These are phyloP conservation scores for Nomada goodeniana DNA, from an alignment of 2,888 invertebrate species.

Conservation along the genomic window DNA sequence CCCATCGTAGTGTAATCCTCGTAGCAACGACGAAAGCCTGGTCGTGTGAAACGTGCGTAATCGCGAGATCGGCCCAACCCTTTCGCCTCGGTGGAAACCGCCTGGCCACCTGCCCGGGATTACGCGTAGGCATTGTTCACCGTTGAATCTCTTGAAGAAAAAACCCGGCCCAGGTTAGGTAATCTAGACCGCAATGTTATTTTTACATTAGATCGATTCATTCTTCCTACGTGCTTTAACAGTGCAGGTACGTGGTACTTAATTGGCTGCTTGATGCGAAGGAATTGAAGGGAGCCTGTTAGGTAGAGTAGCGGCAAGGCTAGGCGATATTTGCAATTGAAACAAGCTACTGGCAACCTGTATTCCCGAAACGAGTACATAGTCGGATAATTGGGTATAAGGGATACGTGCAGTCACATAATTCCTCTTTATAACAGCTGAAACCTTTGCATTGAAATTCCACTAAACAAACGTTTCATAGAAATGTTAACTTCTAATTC, in stretches of 20 bases:
- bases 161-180: slow-evolving; percentile 19
- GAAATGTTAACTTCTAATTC: too few species aligned
- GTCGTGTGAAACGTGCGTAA: slow-evolving; percentile 67
- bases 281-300: too few species aligned
- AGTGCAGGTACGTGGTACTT: background rate
- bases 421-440: too few species aligned
- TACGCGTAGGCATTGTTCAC: slow-evolving; percentile 63
- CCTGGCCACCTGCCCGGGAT: slow-evolving; percentile 68
- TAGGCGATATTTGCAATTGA: too few species aligned
- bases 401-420: too few species aligned
- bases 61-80: slow-evolving; percentile 72
- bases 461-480: too few species aligned
- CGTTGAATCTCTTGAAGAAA: slow-evolving; percentile 37
- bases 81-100: slow-evolving; percentile 60
- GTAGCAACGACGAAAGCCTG: slow-evolving; percentile 33
- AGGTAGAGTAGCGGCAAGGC: too few species aligned
- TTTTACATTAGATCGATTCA: slow-evolving; percentile 6
- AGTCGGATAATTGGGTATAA: too few species aligned
- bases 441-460: too few species aligned
- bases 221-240: background rate
- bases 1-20: slow-evolving; percentile 41
- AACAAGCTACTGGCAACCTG: too few species aligned
- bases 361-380: too few species aligned
- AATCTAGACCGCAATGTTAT: slow-evolving; percentile 49
- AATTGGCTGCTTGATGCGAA: too few species aligned